Conservation (phyloP, 2,888 invertebrate genomes). For the Dasypogon diadema region DNA sequence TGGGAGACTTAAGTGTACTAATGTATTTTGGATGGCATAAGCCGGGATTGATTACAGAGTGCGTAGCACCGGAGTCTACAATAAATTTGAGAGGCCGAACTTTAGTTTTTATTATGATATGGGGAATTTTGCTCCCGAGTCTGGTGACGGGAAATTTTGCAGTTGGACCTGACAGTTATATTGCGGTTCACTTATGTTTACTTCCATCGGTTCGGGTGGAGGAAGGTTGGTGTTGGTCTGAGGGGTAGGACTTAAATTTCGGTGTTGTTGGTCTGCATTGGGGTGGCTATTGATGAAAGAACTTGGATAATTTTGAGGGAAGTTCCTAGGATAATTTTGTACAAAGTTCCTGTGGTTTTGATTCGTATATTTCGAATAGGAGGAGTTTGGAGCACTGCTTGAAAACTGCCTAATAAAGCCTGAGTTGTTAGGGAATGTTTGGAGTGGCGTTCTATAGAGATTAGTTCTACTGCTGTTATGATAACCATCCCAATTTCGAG, state of each 20-base stretch:
- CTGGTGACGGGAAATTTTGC: constrained; percentile 32
- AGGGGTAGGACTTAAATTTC: neutral
- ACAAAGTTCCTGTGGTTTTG: too few species aligned
- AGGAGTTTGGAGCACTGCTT: too few species aligned
- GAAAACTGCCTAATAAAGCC: too few species aligned
- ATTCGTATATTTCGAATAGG: too few species aligned
- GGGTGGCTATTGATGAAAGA: neutral
- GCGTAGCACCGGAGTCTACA: too few species aligned
- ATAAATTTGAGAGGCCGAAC: too few species aligned
- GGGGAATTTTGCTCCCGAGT: constrained; percentile 18
- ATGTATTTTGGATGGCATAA: too few species aligned
- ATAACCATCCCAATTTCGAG: too few species aligned
- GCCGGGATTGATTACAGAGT: constrained; percentile 35
- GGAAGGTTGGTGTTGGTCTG: neutral
- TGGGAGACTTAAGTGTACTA: neutral
- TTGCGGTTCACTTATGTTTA: constrained; percentile 8
- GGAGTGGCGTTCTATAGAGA: too few species aligned
- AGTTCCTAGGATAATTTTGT: constrained; percentile 20
- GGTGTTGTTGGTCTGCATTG: neutral
- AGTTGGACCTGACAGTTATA: neutral
- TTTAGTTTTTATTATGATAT: constrained; percentile 33
- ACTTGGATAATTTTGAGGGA: neutral
- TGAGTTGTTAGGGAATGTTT: too few species aligned
- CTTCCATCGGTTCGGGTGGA: constrained; percentile 38
- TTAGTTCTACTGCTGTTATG: too few species aligned